phyloP scores from a whole-genome alignment of 2,888 invertebrate species.

The Drosophila nr. perissopoda region DNA sequence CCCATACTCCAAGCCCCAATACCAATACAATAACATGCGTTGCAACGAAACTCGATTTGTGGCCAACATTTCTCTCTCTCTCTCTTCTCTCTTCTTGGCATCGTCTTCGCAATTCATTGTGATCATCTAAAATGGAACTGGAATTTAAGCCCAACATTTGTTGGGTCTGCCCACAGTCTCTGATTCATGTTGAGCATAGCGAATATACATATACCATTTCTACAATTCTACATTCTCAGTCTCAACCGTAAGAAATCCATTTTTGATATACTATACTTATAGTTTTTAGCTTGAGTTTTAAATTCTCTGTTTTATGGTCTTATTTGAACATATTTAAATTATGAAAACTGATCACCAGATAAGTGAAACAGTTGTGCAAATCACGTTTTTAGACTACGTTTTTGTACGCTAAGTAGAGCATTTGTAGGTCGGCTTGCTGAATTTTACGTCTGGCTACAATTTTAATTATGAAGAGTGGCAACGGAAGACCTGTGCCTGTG shows the following conservation, averaged over 20 bases:
- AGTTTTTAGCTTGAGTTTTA: not conserved
- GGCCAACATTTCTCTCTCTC: constrained; percentile 7
- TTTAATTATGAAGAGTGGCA: constrained; percentile 68
- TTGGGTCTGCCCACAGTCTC: constrained; percentile 22
- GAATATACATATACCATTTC: not conserved
- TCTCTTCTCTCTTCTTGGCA: constrained; percentile 3
- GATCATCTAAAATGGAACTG: constrained; percentile 66
- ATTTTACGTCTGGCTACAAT: constrained; percentile 37
- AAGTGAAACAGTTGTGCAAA: not conserved
- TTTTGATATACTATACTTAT: not conserved
- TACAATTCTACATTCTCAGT: not conserved
- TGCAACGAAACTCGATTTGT: constrained; percentile 61
- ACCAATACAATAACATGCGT: constrained; percentile 10
- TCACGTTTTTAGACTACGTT: not conserved
- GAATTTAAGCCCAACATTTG: constrained; percentile 65
- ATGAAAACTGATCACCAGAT: not conserved
- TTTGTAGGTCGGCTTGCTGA: not conserved
- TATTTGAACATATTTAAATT: not conserved
- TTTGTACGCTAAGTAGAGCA: constrained; percentile 1
- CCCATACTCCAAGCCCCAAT: constrained; percentile 14
- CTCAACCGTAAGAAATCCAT: not conserved
- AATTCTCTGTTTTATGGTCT: not conserved
- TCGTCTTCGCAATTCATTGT: constrained; percentile 25
- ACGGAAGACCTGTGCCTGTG: constrained; percentile 18
- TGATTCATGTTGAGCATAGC: constrained; percentile 15